phyloP scores from a whole-genome alignment of 2,113 vertebrate species.

The Xenotilapia leptura region DNA sequence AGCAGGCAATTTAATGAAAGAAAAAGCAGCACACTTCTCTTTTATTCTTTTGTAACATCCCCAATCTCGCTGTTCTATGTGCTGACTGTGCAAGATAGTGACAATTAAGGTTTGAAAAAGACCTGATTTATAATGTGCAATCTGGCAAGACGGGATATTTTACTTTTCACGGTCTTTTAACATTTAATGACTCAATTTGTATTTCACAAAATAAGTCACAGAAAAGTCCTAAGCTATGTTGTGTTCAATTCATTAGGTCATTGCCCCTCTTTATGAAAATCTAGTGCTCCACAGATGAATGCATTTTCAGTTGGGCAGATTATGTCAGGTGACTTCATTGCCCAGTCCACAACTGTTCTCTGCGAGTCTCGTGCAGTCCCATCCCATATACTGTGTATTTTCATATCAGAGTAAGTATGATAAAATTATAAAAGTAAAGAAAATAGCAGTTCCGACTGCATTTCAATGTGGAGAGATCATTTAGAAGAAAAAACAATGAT shows the following conservation, averaged over 20 bases:
- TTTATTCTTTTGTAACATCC: not conserved
- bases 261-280: not conserved
- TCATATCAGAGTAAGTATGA: not conserved
- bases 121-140: not conserved
- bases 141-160: not conserved
- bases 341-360: not conserved
- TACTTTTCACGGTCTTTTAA: not conserved
- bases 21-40: not conserved
- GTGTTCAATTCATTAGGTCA: not conserved
- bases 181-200: not conserved
- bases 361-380: not conserved
- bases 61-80: not conserved
- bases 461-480: not conserved
- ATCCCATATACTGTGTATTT: not conserved
- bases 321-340: not conserved
- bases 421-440: not conserved
- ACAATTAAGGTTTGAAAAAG: slow-evolving; percentile 8
- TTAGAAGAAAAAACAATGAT: not conserved
- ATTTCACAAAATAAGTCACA: not conserved
- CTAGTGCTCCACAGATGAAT: not conserved
- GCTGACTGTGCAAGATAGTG: slow-evolving; percentile 9
- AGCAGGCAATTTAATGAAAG: slow-evolving; percentile 11
- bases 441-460: not conserved
- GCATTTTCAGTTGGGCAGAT: not conserved
- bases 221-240: not conserved